Evolutionary conservation across 2,797 vertebrate species (phyloP).

Genomic region (Tinamus major): DNA sequence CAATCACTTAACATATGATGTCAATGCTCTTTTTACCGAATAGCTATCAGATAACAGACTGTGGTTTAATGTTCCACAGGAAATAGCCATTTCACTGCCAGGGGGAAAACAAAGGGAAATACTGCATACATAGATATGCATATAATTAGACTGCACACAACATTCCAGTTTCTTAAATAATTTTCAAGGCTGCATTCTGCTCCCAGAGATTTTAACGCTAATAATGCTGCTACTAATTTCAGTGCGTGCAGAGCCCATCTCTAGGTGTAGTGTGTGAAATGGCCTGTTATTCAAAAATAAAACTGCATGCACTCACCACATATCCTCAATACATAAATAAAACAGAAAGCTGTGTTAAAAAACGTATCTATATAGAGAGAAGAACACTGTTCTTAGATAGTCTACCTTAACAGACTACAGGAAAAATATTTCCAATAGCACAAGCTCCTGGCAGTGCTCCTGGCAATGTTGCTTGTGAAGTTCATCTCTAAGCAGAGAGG

Average conservation of each 20-base stretch:
- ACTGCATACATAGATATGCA: neutral
- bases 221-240: neutral
- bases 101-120: neutral
- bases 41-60: neutral
- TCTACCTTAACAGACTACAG: neutral
- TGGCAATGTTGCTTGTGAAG: neutral
- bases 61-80: neutral
- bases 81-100: neutral
- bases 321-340: neutral
- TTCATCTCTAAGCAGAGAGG: neutral
- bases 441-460: neutral
- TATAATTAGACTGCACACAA: neutral
- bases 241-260: neutral
- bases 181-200: neutral
- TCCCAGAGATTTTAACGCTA: neutral
- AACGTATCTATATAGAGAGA: neutral
- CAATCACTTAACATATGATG: neutral
- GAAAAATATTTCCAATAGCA: neutral
- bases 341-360: neutral
- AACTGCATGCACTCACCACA: neutral
- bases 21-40: neutral
- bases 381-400: neutral
- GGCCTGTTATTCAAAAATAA: neutral
- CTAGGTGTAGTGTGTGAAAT: neutral
- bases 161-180: neutral